These are phyloP conservation scores for Protonemura montana DNA, from an alignment of 2,888 invertebrate species.

Conservation along the genomic window DNA sequence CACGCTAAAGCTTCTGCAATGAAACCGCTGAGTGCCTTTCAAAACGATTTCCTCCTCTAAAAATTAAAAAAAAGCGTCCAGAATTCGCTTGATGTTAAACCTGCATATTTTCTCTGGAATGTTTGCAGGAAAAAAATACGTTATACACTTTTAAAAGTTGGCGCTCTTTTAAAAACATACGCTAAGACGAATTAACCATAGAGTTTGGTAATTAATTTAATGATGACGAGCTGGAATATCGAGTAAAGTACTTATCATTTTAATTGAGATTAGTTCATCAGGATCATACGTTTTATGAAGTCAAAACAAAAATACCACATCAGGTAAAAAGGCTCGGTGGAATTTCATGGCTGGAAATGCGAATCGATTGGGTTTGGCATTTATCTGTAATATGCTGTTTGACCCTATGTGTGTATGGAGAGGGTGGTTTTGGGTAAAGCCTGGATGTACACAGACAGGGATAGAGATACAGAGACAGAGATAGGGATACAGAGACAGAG, in stretches of 20 bases:
- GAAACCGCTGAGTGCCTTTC: not conserved
- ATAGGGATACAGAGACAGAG: constrained; percentile 29
- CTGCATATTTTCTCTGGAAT: not conserved
- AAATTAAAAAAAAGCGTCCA: not conserved
- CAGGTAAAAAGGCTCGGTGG: not conserved
- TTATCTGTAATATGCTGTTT: constrained; percentile 3
- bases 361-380: not conserved
- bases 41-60: not conserved
- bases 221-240: not conserved
- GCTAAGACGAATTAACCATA: no score
- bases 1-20: not conserved
- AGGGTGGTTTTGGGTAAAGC: not conserved
- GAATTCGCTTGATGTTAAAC: not conserved
- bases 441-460: not conserved
- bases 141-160: no score
- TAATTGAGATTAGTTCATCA: not conserved
- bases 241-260: not conserved
- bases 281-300: not conserved
- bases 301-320: not conserved
- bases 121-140: not conserved
- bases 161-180: no score
- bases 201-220: not conserved
- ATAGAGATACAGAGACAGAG: not conserved
- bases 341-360: not conserved
- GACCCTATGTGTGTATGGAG: not conserved